phyloP scores from a whole-genome alignment of 2,888 invertebrate species.

The Protodeltote pygarga region DNA sequence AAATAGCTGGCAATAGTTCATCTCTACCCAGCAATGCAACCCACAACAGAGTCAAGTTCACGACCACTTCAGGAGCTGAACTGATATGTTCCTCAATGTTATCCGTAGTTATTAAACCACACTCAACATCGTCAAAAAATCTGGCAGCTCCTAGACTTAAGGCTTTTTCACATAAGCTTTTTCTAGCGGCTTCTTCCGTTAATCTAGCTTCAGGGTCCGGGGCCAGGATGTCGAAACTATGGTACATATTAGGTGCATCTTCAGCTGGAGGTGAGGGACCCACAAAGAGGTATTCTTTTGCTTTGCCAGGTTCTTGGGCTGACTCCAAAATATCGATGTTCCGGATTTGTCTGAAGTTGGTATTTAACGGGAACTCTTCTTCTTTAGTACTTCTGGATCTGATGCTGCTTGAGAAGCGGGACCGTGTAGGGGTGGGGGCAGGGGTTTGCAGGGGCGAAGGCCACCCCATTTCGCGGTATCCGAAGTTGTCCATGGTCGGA shows the following conservation, averaged over 20 bases:
- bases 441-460: constrained; percentile 74
- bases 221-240: constrained; percentile 90
- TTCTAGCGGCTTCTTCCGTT: constrained; percentile 90
- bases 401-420: constrained; percentile 74
- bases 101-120: constrained; percentile 88
- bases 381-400: constrained; percentile 72
- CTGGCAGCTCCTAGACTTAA: constrained; percentile 88
- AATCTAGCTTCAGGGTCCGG: constrained; percentile 90
- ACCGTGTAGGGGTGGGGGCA: constrained; percentile 62
- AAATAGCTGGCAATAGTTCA: constrained; percentile 90
- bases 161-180: constrained; percentile 91
- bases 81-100: constrained; percentile 87
- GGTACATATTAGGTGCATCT: constrained; percentile 92
- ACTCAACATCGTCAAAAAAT: constrained; percentile 92
- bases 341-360: constrained; percentile 70
- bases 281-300: constrained; percentile 92
- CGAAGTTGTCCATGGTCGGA: constrained; percentile 88
- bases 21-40: constrained; percentile 90
- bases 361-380: constrained; percentile 87
- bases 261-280: constrained; percentile 93
- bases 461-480: constrained; percentile 88
- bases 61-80: constrained; percentile 89
- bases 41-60: constrained; percentile 91
- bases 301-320: constrained; percentile 83
- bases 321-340: constrained; percentile 87